phyloP scores from a whole-genome alignment of 2,113 vertebrate species.

The Turnix velox region DNA sequence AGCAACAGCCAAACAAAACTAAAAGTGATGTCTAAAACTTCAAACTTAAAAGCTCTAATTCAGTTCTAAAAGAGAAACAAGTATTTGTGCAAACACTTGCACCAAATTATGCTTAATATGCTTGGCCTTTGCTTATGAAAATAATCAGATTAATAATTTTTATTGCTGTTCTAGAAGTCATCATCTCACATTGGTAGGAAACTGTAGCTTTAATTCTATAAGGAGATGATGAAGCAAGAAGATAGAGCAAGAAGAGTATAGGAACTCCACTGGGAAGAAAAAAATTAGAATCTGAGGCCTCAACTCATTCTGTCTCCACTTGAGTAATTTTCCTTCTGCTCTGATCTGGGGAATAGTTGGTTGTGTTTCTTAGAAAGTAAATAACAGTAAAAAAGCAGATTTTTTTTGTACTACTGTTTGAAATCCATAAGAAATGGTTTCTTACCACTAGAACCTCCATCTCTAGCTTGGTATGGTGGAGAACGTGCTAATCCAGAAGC shows the following conservation, averaged over 20 bases:
- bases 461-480: constrained; percentile 74
- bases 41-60: neutral
- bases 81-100: neutral
- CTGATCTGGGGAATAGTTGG: neutral
- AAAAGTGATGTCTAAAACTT: neutral
- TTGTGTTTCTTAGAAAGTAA: neutral
- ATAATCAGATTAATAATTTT: neutral
- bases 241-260: neutral
- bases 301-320: neutral
- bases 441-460: constrained; percentile 89
- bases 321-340: neutral
- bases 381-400: neutral
- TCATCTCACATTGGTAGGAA: neutral
- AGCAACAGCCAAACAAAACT: neutral
- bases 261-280: neutral
- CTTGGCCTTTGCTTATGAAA: neutral
- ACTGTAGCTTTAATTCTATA: neutral
- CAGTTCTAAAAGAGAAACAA: neutral
- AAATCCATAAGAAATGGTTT: neutral
- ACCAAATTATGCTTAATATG: neutral
- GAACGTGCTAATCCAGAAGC: constrained; percentile 67
- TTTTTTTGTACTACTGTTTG: neutral
- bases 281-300: neutral
- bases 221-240: neutral
- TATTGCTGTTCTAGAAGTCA: neutral